Evolutionary conservation across 1,140 invertebrate genomes (phyloP).

Genomic region (Drosophila oshimai): DNA sequence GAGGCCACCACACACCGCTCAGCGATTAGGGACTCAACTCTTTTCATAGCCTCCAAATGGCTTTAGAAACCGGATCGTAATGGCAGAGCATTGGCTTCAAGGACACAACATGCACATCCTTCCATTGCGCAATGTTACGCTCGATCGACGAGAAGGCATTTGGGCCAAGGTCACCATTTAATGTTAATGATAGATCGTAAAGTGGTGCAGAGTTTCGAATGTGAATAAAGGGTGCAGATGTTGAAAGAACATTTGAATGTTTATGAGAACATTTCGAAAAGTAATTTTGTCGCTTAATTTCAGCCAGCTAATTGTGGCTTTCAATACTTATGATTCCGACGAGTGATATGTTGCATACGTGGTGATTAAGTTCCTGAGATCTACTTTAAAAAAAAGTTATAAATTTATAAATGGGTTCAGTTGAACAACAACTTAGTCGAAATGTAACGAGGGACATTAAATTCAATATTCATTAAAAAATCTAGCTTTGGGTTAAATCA

Average conservation of each 20-base stretch:
- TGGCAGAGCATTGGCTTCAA: constrained; percentile 25
- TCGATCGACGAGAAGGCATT: constrained; percentile 2
- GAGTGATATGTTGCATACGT: background rate
- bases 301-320: background rate
- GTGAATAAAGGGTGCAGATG: background rate
- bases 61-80: constrained; percentile 47
- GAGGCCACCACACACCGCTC: constrained; percentile 14
- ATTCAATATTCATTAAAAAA: too few relatives aligned
- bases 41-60: constrained; percentile 52
- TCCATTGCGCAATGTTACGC: constrained; percentile 45
- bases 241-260: background rate
- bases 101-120: constrained; percentile 35
- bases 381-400: too few relatives aligned
- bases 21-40: constrained; percentile 48
- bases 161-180: constrained; percentile 15
- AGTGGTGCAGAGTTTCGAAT: background rate
- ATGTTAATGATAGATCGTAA: background rate
- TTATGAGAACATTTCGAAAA: background rate
- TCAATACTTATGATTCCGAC: background rate
- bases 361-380: too few relatives aligned
- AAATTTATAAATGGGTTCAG: too few relatives aligned
- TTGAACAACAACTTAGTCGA: too few relatives aligned
- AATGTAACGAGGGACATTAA: too few relatives aligned
- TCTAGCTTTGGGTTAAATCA: too few relatives aligned
- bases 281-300: background rate